Conservation (phyloP, 1,140 invertebrate genomes). For the Steinernema khuongi region DNA sequence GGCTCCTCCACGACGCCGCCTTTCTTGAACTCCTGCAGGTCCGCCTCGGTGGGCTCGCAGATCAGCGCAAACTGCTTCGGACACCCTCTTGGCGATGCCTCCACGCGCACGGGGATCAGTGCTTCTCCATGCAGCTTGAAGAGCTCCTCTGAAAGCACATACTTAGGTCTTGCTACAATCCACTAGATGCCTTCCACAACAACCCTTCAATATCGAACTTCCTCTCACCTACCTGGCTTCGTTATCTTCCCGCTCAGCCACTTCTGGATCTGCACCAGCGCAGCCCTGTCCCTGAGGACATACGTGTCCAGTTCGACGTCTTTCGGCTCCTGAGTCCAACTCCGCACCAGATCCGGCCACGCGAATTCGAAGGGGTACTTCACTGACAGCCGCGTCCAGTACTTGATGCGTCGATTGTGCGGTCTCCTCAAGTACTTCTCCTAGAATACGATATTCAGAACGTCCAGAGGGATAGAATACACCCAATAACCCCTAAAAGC, state of each 20-base stretch:
- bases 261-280: neutral
- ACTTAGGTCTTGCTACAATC: neutral
- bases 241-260: neutral
- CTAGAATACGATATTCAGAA: conserved; percentile 18
- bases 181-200: neutral
- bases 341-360: conserved; percentile 18
- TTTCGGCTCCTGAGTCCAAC: conserved; percentile 20
- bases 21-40: neutral
- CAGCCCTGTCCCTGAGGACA: conserved; percentile 5
- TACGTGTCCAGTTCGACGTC: neutral
- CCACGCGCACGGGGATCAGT: neutral
- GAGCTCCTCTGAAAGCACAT: neutral
- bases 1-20: neutral
- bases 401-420: conserved; percentile 26
- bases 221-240: neutral
- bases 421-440: conserved; percentile 22
- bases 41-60: neutral
- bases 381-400: conserved; percentile 31
- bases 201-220: conserved; percentile 10
- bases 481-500: too few species aligned
- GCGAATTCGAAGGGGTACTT: conserved; percentile 31
- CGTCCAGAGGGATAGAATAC: too few species aligned
- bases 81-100: neutral
- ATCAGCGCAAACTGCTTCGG: neutral
- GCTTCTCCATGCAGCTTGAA: neutral